Evolutionary conservation across 2,113 vertebrate genomes (phyloP).

Genomic region (Ctenodactylus gundi): DNA sequence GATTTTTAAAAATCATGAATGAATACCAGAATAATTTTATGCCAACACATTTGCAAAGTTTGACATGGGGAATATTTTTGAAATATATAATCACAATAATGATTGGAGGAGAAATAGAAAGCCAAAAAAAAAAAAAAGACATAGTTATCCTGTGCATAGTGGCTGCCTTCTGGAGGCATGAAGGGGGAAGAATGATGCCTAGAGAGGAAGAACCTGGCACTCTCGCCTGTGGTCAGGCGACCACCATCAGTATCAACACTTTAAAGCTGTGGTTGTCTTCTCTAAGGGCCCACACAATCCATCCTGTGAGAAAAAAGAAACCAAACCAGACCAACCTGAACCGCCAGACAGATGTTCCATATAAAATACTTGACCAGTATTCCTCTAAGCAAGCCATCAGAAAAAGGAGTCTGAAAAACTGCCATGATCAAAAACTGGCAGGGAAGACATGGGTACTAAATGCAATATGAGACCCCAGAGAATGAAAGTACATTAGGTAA

Average conservation of each 20-base stretch:
- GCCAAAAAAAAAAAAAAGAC: neutral
- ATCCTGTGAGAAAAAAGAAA: neutral
- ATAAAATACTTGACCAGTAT: neutral
- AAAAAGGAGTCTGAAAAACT: neutral
- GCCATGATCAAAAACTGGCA: neutral
- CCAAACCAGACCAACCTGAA: neutral
- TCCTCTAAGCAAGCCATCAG: neutral
- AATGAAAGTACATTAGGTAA: neutral
- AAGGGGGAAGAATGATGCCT: no score
- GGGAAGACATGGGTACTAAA: neutral
- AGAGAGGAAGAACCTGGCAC: neutral
- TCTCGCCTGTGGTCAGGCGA: neutral
- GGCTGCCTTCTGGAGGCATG: neutral
- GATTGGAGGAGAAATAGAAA: no score
- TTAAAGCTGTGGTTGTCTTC: neutral
- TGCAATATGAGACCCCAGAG: neutral
- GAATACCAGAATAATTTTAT: no score
- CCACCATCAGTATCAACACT: neutral
- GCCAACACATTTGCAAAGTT: no score
- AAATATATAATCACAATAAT: no score
- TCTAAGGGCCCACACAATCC: neutral
- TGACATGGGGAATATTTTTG: no score
- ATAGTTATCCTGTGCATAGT: neutral
- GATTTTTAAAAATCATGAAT: no score
- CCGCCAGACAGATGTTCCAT: neutral